Evolutionary conservation across 2,113 vertebrate genomes (phyloP).

Genomic region (Solenodon paradoxus): DNA sequence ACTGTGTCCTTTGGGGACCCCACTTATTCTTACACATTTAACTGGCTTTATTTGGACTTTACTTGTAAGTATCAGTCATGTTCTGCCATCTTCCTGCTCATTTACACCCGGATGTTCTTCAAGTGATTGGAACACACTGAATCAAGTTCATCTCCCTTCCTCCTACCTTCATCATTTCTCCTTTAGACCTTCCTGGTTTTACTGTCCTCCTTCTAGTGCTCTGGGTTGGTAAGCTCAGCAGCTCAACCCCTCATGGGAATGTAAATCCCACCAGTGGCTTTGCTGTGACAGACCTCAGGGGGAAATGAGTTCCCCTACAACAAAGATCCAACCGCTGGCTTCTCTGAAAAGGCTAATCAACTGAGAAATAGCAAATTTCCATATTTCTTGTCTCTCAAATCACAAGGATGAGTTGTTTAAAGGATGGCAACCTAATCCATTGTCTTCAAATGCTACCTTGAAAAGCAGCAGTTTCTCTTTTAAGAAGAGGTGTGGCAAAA

Average conservation of each 20-base stretch:
- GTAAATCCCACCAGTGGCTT: background rate
- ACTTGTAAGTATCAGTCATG: background rate
- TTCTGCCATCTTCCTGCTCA: background rate
- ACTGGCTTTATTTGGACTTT: background rate
- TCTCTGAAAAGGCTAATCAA: background rate
- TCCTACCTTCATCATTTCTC: background rate
- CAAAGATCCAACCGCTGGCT: background rate
- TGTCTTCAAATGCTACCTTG: background rate
- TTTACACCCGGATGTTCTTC: background rate
- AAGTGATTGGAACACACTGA: background rate
- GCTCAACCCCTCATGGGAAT: background rate
- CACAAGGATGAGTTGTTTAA: background rate
- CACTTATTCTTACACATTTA: background rate
- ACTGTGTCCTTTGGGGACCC: background rate
- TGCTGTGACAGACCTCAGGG: background rate
- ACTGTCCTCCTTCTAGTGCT: background rate
- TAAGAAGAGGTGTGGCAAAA: background rate
- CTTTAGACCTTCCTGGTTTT: background rate
- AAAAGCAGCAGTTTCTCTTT: background rate
- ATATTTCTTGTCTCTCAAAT: background rate
- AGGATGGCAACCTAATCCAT: background rate
- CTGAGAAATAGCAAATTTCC: background rate
- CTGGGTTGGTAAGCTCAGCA: background rate
- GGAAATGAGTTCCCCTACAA: background rate
- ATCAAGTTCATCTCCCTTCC: background rate